Evolutionary conservation across 2,888 invertebrate genomes (phyloP).

Genomic region (Papilio elwesi): DNA sequence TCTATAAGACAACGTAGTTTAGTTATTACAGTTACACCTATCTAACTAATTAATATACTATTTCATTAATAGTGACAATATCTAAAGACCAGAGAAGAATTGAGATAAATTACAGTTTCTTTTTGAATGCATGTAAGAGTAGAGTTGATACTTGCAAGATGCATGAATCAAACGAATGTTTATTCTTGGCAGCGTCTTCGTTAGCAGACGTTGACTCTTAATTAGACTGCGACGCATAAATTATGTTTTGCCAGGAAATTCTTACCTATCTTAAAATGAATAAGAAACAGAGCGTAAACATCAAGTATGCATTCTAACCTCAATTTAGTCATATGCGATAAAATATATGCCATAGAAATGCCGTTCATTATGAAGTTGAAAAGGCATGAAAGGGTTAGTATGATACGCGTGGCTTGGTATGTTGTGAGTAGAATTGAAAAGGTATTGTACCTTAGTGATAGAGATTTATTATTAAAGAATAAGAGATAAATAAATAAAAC

Average conservation of each 20-base stretch:
- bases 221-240: slow-evolving; percentile 20
- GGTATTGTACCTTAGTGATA: too few relatives aligned
- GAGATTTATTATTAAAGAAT: too few relatives aligned
- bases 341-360: too few relatives aligned
- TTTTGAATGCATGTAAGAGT: neutral
- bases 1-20: too few relatives aligned
- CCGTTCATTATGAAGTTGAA: too few relatives aligned
- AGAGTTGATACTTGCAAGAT: neutral
- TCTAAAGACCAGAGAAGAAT: neutral
- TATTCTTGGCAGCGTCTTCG: slow-evolving; percentile 24
- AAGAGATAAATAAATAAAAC: too few relatives aligned
- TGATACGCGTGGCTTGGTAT: too few relatives aligned
- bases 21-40: too few relatives aligned
- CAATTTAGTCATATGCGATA: neutral
- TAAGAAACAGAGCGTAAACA: neutral
- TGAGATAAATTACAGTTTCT: slow-evolving; percentile 8
- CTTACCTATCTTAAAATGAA: neutral
- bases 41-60: neutral
- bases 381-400: too few relatives aligned
- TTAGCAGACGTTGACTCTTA: slow-evolving; percentile 22
- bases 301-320: neutral
- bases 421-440: too few relatives aligned
- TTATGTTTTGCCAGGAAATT: slow-evolving; percentile 9
- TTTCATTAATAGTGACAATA: neutral
- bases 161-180: slow-evolving; percentile 16